Conservation (phyloP, 2,797 vertebrate genomes). For the Hozukius guyotensis region DNA sequence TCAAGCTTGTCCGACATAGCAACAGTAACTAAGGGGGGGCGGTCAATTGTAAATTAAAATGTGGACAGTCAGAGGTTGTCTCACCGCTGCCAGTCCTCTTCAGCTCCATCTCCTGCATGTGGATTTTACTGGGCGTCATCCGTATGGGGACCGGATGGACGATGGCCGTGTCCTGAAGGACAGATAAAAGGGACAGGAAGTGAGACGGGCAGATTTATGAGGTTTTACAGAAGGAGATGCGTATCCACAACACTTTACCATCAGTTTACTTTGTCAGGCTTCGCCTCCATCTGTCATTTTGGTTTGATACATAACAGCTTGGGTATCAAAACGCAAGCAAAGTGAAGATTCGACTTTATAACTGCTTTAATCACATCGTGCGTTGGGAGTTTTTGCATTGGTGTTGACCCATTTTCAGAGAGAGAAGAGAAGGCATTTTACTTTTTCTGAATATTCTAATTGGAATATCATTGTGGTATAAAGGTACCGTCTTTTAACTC, state of each 20-base stretch:
- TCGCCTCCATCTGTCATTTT: not conserved
- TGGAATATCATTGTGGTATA: not conserved
- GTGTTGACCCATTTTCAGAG: not conserved
- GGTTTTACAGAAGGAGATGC: not conserved
- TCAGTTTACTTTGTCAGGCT: not conserved
- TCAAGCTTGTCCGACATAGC: too few species aligned
- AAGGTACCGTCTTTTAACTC: not conserved
- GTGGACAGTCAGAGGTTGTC: not conserved
- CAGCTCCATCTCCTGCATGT: constrained; percentile 99
- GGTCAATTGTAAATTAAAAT: not conserved
- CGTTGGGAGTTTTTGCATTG: not conserved
- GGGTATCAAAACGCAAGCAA: not conserved
- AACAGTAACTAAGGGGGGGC: too few species aligned
- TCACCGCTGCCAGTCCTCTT: constrained; percentile 96
- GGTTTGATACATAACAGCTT: not conserved
- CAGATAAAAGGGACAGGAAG: not conserved
- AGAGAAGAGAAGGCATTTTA: not conserved
- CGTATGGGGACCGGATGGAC: constrained; percentile 98
- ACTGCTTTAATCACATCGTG: not conserved
- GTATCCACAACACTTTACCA: not conserved
- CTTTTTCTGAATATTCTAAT: not conserved
- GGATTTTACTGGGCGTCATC: constrained; percentile 99
- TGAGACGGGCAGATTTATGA: not conserved
- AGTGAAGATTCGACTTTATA: not conserved
- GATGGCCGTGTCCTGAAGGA: constrained; percentile 94